Evolutionary conservation across 2,888 invertebrate genomes (phyloP).

Genomic region (Blera fallax): DNA sequence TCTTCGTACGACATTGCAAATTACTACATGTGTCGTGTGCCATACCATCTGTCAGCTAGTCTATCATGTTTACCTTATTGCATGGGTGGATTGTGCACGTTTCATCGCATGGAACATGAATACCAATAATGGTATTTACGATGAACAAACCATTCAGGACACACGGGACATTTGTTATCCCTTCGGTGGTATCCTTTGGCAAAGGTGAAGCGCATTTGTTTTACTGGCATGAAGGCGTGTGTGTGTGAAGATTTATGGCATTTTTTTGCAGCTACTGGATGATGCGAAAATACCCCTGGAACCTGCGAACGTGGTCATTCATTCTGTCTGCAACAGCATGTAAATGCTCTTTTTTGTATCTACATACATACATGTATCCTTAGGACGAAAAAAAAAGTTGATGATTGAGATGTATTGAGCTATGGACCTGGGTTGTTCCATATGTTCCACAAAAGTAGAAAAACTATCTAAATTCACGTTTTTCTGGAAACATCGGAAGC

Average conservation of each 20-base stretch:
- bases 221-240: neutral
- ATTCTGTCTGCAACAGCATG: too few species aligned
- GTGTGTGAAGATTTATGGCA: neutral
- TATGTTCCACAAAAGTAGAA: too few species aligned
- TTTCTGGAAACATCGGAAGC: too few species aligned
- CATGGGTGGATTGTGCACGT: slow-evolving; percentile 23
- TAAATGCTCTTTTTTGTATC: too few species aligned
- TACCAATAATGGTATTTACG: slow-evolving; percentile 44
- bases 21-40: neutral
- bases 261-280: neutral
- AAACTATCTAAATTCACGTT: too few species aligned
- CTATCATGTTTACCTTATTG: slow-evolving; percentile 16
- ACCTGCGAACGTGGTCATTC: too few species aligned
- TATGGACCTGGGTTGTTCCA: too few species aligned
- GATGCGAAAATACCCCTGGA: too few species aligned
- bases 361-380: too few species aligned
- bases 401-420: too few species aligned
- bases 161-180: slow-evolving; percentile 10
- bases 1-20: neutral
- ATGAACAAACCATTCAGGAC: slow-evolving; percentile 17
- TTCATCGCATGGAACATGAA: slow-evolving; percentile 38
- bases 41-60: neutral
- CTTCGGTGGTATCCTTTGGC: neutral
- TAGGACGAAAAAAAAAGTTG: too few species aligned
- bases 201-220: neutral